Evolutionary conservation across 2,113 vertebrate genomes (phyloP).

Genomic region (Mustela nigripes): DNA sequence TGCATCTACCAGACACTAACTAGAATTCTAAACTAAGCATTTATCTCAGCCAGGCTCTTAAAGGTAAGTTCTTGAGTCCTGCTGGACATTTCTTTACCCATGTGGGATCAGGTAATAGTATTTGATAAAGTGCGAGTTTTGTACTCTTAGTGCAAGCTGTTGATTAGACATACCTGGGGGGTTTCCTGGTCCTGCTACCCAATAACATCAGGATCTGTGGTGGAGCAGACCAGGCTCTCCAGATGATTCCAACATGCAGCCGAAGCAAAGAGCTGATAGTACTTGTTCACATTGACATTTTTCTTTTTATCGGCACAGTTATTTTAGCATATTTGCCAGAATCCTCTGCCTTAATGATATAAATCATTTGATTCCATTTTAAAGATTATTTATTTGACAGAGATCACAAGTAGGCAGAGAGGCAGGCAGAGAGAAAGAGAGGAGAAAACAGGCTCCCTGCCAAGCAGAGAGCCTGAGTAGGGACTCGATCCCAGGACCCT

Average conservation of each 20-base stretch:
- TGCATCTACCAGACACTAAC: background rate
- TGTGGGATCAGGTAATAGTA: background rate
- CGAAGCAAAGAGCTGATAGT: fast-evolving
- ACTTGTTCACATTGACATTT: background rate
- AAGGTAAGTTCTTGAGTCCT: background rate
- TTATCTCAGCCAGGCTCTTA: background rate
- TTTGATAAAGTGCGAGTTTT: background rate
- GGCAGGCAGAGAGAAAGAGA: too few species aligned
- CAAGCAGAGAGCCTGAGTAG: too few species aligned
- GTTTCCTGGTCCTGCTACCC: background rate
- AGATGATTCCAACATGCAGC: background rate
- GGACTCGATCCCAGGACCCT: too few species aligned
- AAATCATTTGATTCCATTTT: slow-evolving; percentile 40
- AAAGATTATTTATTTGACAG: too few species aligned
- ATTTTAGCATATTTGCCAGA: slow-evolving; percentile 32
- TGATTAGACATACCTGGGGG: background rate
- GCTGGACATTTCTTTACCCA: background rate
- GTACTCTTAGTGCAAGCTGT: background rate
- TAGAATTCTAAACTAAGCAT: background rate
- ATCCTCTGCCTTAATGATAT: background rate
- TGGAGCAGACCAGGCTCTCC: background rate
- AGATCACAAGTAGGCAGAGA: too few species aligned
- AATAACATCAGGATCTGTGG: background rate
- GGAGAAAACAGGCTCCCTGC: too few species aligned
- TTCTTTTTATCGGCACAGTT: background rate